phyloP scores from a whole-genome alignment of 2,888 invertebrate genomes.

The Mimas tiliae region DNA sequence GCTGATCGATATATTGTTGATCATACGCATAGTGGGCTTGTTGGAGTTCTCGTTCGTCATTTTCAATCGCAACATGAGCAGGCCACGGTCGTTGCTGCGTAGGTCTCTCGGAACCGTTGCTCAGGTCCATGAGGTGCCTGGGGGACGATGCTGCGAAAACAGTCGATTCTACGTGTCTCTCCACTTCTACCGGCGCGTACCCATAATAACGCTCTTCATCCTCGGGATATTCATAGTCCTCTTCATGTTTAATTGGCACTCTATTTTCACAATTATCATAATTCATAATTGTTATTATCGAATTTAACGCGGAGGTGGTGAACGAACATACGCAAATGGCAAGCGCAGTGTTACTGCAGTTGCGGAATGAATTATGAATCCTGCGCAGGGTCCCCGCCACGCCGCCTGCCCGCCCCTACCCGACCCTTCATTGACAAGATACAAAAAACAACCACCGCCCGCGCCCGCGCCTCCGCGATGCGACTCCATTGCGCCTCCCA shows the following conservation, averaged over 20 bases:
- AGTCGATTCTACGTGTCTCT: constrained; percentile 58
- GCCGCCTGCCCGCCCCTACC: constrained; percentile 66
- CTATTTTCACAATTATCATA: constrained; percentile 69
- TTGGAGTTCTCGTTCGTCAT: constrained; percentile 66
- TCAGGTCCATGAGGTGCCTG: constrained; percentile 75
- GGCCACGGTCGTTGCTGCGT: constrained; percentile 60
- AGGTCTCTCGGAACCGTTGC: constrained; percentile 71
- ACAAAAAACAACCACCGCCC: constrained; percentile 79
- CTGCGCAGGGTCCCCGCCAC: constrained; percentile 49
- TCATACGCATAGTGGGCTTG: constrained; percentile 63
- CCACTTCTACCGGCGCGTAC: constrained; percentile 69
- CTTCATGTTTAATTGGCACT: constrained; percentile 75
- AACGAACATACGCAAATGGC: constrained; percentile 59
- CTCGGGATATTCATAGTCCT: constrained; percentile 66
- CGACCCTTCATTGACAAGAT: constrained; percentile 82
- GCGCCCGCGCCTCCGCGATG: constrained; percentile 65
- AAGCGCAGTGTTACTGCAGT: constrained; percentile 63
- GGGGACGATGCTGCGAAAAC: constrained; percentile 71
- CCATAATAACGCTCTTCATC: constrained; percentile 74
- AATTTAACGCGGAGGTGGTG: constrained; percentile 42
- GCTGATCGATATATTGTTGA: constrained; percentile 61
- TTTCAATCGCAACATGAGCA: constrained; percentile 56
- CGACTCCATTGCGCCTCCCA: constrained; percentile 60
- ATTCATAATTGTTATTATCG: constrained; percentile 62
- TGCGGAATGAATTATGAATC: constrained; percentile 64